A percentile compares a stretch with the other conserved stretches of the same genome.
Conservation (phyloP, 1,140 invertebrate species). For the Megalonaias nervosa region DNA sequence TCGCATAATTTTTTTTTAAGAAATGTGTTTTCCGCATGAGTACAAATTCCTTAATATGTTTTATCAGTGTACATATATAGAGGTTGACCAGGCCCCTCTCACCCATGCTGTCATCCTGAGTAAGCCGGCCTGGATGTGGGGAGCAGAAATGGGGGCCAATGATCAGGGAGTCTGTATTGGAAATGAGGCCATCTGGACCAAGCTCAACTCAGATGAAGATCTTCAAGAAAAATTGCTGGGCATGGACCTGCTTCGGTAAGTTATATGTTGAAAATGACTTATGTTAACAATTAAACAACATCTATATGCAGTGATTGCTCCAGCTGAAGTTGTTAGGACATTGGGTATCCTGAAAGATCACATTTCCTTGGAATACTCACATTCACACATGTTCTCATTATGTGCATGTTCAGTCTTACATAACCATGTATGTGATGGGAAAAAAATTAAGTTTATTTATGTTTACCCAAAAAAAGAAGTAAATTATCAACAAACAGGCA, state of each 20-base stretch:
- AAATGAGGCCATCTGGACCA: slow-evolving; percentile 82
- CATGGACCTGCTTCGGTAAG: slow-evolving; percentile 82
- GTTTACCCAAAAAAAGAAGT: too few relatives aligned
- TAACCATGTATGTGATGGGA: too few relatives aligned
- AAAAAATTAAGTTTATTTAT: too few relatives aligned
- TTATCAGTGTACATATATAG: slow-evolving; percentile 82
- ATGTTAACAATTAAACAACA: background rate
- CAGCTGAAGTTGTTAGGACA: too few relatives aligned
- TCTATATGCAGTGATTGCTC: too few relatives aligned
- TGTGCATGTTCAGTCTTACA: too few relatives aligned
- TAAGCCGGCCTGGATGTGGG: slow-evolving; percentile 86
- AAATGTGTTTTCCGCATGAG: background rate
- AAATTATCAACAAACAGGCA: too few relatives aligned
- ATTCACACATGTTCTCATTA: too few relatives aligned
- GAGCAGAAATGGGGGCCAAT: slow-evolving; percentile 86
- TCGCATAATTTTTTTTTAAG: background rate
- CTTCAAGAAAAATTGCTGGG: slow-evolving; percentile 79
- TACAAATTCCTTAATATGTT: background rate
- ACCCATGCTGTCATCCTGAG: slow-evolving; percentile 80
- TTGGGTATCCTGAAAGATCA: too few relatives aligned
- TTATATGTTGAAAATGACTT: background rate
- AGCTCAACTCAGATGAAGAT: slow-evolving; percentile 72
- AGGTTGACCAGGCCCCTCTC: slow-evolving; percentile 76
- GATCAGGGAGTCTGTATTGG: slow-evolving; percentile 81
- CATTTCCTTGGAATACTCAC: too few relatives aligned